Base-by-base conservation (phyloP, 2,113 vertebrate species). In the Seriola rivoliana region DNA sequence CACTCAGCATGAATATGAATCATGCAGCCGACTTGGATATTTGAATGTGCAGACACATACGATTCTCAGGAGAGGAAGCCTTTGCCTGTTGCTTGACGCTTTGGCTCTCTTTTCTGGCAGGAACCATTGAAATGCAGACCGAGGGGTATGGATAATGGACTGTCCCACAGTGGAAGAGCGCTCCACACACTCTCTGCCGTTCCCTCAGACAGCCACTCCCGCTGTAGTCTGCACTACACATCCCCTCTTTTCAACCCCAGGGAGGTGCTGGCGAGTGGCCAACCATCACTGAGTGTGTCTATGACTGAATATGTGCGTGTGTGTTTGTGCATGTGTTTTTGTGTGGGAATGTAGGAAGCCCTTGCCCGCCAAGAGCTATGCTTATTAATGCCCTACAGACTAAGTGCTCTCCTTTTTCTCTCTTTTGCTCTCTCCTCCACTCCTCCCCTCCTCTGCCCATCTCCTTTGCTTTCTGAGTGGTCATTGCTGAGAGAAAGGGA, bases 361-460 rank as follows among this genome's bases (percentile, higher is more conserved):
- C 89, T 88, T 67, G 81, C 88, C 85, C 29, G 90, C 90, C 91
- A 93, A 95, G 91, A 86, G 90, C 93, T 85, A 87, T 86, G 90
- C 93, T 93, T 93, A 92, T 94, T 93, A 95, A 94, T 92, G 92
- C 92, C 87, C 91, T 86, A 80, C 84, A 88, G 92, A 91, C 88
- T 84, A 91, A 89, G 89, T 91, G 90, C 71, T 84, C 86, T 88
- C 91, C 77, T 70, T 72, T 88, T 73, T 80, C 82, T 75, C 81
- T 81, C 85, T 83, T 90, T 85, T 88, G 68, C 91, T 44, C 86
- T 81, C 80, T 85, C 75, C 75, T 82, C 84, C 70, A 38, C 71
- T 79, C 72, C 71, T 64, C 66, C 72, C 80, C 62, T 75, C 55
- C 69, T 85, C 80, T 76, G 75, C 78, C 82, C 76, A 80, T 83